These are phyloP conservation scores for Corythornis madagascariensis DNA, from an alignment of 2,113 vertebrate species.

Conservation along the genomic window DNA sequence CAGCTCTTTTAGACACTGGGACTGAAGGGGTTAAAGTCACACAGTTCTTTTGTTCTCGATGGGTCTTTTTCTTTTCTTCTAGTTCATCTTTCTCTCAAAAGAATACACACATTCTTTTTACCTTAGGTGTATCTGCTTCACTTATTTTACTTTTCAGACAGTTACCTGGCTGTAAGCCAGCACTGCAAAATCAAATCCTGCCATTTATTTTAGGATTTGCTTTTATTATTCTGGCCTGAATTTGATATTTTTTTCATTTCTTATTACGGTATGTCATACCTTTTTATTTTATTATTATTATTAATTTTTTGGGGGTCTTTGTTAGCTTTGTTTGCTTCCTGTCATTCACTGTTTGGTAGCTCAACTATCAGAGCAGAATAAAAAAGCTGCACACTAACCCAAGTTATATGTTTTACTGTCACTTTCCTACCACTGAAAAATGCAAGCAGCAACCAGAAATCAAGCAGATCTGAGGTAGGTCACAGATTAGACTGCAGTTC, in stretches of 20 bases:
- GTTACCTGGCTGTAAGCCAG: conserved; percentile 62
- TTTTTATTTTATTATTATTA: background rate
- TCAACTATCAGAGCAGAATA: conserved; percentile 15
- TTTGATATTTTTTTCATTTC: conserved; percentile 35
- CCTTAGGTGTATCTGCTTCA: conserved; percentile 35
- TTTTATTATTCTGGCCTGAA: conserved; percentile 54
- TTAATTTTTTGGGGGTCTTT: background rate
- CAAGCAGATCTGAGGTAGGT: background rate
- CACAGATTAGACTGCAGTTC: background rate
- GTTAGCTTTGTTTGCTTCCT: conserved; percentile 34
- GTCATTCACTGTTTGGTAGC: conserved; percentile 42
- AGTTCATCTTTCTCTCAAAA: background rate
- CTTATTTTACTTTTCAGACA: conserved; percentile 57
- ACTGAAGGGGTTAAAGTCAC: background rate
- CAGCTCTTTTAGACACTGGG: background rate
- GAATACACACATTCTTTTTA: conserved; percentile 37
- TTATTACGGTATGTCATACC: conserved; percentile 19
- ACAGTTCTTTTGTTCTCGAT: background rate
- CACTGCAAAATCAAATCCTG: conserved; percentile 56
- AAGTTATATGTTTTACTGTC: conserved; percentile 2
- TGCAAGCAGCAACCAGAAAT: background rate
- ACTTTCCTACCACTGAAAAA: conserved; percentile 18
- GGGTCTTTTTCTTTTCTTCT: conserved; percentile 26
- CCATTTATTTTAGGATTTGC: conserved; percentile 59
- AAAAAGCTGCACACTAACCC: background rate